Percentiles rank a stretch among this genome's conserved stretches.
Evolutionary conservation across 2,113 vertebrate species (phyloP).

Genomic region (Heliornis fulica): DNA sequence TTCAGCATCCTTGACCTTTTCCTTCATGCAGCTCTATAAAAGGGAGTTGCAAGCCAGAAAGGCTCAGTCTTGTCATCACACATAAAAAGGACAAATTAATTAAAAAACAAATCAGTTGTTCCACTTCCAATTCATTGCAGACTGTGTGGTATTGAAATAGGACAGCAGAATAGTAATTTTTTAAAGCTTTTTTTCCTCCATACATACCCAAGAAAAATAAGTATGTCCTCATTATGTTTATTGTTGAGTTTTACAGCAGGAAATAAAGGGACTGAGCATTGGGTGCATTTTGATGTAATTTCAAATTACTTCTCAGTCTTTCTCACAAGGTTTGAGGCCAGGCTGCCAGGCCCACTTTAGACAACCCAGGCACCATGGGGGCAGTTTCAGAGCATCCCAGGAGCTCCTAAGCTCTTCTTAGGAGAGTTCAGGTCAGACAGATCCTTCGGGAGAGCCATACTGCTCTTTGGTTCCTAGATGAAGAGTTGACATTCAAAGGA

Average conservation of each 20-base stretch:
- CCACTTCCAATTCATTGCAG: background rate
- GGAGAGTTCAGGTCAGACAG: background rate
- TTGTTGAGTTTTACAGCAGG: background rate
- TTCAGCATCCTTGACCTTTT: slow-evolving; percentile 11
- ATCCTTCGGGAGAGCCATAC: background rate
- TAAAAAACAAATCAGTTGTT: slow-evolving; percentile 40
- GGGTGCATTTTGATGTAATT: background rate
- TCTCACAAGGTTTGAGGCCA: background rate
- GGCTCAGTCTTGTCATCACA: background rate
- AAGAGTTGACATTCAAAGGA: background rate
- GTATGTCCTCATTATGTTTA: background rate
- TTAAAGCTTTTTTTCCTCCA: background rate
- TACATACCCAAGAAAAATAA: background rate
- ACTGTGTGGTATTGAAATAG: background rate
- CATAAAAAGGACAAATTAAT: slow-evolving; percentile 54
- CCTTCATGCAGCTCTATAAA: background rate
- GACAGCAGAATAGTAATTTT: slow-evolving; percentile 24
- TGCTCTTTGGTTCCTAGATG: background rate
- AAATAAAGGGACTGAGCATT: background rate
- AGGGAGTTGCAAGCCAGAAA: background rate
- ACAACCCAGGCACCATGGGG: background rate
- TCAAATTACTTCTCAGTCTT: background rate
- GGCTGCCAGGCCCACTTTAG: background rate
- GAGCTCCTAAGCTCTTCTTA: background rate
- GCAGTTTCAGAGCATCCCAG: background rate